Percentiles rank a stretch among this genome's conserved stretches.
phyloP scores from a whole-genome alignment of 2,888 invertebrate species.

The Ametastegia equiseti region DNA sequence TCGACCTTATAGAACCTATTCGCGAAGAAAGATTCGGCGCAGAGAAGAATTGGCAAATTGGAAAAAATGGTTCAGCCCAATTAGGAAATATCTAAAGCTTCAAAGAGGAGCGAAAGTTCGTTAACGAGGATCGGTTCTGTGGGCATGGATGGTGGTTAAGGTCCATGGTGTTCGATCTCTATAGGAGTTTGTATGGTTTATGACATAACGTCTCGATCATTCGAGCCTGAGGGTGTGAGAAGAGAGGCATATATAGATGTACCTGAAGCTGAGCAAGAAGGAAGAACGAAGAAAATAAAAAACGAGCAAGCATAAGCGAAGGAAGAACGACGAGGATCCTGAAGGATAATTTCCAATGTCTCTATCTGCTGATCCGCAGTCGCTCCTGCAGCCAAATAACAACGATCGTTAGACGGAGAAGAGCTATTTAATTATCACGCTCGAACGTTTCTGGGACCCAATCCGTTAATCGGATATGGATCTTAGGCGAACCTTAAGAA shows the following conservation, averaged over 20 bases:
- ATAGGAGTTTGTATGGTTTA: slow-evolving; percentile 32
- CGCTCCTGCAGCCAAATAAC: neutral
- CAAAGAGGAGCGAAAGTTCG: slow-evolving; percentile 40
- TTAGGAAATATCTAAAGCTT: slow-evolving; percentile 42
- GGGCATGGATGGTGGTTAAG: slow-evolving; percentile 46
- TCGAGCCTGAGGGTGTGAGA: slow-evolving; percentile 32
- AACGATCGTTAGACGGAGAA: neutral
- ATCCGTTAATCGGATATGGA: slow-evolving; percentile 53
- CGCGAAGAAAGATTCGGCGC: neutral
- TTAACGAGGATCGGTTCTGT: slow-evolving; percentile 50
- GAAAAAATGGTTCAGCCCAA: slow-evolving; percentile 20
- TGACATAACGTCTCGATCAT: slow-evolving; percentile 42
- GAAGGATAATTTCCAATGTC: slow-evolving; percentile 39
- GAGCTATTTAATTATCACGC: slow-evolving; percentile 43
- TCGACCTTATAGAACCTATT: too few relatives aligned
- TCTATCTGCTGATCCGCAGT: slow-evolving; percentile 12
- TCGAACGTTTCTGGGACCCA: slow-evolving; percentile 21
- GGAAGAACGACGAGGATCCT: neutral
- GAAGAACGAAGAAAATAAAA: neutral
- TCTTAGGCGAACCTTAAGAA: slow-evolving; percentile 59
- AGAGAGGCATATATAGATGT: neutral
- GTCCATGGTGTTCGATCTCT: slow-evolving; percentile 8
- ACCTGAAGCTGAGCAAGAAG: neutral
- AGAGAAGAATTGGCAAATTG: neutral
- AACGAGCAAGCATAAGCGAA: neutral